These are phyloP conservation scores for Limnothrissa miodon DNA, from an alignment of 2,113 vertebrate species.

Conservation along the genomic window DNA sequence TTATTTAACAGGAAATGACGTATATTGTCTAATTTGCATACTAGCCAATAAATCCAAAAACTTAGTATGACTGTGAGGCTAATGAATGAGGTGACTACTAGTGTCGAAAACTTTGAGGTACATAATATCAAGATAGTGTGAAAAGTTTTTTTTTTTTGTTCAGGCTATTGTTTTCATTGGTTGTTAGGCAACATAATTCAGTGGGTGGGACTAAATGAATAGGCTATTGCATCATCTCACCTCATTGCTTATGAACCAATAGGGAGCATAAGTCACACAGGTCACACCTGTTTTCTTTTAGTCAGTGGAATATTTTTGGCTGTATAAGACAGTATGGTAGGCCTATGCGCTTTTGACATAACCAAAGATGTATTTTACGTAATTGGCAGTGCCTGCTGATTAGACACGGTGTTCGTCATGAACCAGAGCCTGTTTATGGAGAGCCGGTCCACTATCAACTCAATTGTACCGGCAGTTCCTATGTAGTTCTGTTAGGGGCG, in stretches of 20 bases:
- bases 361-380: too few species aligned
- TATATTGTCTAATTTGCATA: conserved; percentile 64
- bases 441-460: too few species aligned
- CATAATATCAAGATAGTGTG: neutral
- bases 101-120: neutral
- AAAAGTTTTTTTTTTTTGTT: neutral
- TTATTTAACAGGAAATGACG: conserved; percentile 73
- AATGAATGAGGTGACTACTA: neutral
- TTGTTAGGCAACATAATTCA: conserved; percentile 68
- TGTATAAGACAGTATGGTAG: too few species aligned
- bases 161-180: conserved; percentile 56
- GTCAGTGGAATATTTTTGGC: too few species aligned
- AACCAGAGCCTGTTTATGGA: too few species aligned
- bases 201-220: conserved; percentile 55
- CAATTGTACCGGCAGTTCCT: too few species aligned
- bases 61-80: neutral
- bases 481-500: too few species aligned
- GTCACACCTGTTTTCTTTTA: too few species aligned
- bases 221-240: conserved; percentile 63
- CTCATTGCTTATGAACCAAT: conserved; percentile 64
- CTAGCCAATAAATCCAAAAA: conserved; percentile 61
- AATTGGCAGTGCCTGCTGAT: too few species aligned
- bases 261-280: neutral
- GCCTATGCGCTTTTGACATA: too few species aligned
- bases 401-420: too few species aligned